Conservation (phyloP, 2,797 vertebrate species). For the Chiloscyllium punctatum region DNA sequence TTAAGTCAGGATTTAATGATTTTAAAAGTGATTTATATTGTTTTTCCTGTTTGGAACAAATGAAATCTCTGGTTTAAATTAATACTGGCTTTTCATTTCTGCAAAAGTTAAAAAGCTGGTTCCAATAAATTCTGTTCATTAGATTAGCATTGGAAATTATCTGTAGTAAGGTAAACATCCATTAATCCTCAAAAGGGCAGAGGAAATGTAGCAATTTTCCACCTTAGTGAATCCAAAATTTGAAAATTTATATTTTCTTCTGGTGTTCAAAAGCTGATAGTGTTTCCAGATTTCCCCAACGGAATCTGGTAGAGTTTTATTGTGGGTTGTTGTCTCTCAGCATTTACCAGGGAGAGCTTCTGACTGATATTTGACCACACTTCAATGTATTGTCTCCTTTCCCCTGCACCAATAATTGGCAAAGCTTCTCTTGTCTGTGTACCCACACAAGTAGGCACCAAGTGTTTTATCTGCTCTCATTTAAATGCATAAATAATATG, state of each 20-base stretch:
- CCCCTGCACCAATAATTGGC: background rate
- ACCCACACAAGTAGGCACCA: background rate
- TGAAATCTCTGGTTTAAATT: conserved; percentile 99
- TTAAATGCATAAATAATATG: background rate
- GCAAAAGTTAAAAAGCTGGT: conserved; percentile 84
- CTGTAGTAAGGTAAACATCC: conserved; percentile 82
- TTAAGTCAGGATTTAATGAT: conserved; percentile 93
- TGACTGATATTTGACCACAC: background rate
- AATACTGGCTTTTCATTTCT: conserved; percentile 98
- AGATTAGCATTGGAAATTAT: conserved; percentile 81
- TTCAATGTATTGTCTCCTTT: too few relatives aligned
- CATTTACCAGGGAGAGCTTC: background rate
- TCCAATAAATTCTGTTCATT: conserved; percentile 87
- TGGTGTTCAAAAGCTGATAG: background rate
- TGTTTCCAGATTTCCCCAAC: background rate
- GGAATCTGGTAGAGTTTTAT: background rate
- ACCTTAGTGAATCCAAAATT: background rate
- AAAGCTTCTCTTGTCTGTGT: background rate
- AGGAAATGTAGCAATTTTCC: background rate
- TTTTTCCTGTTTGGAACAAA: conserved; percentile 97
- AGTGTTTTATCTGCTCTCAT: background rate
- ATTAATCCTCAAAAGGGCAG: conserved; percentile 66
- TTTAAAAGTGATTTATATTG: conserved; percentile 97
- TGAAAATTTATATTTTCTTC: background rate
- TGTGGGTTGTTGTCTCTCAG: background rate